A percentile compares a stretch with the other conserved stretches of the same genome.
These are phyloP conservation scores for Caenorhabditis virilis DNA, from an alignment of 2,888 invertebrate genomes.

Conservation along the genomic window DNA sequence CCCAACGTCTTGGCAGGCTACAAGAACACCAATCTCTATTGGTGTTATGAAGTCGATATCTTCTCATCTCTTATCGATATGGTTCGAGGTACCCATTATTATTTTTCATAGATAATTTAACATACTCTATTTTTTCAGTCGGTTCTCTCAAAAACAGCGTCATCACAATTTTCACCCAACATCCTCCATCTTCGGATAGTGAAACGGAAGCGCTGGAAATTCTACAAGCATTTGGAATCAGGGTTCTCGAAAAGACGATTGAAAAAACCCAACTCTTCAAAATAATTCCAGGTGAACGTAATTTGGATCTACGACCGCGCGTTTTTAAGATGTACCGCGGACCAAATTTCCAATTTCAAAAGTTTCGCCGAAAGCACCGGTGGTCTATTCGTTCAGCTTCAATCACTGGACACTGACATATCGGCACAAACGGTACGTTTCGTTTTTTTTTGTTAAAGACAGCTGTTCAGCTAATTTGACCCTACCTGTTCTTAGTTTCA, in stretches of 20 bases:
- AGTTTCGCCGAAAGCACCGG: slow-evolving; percentile 20
- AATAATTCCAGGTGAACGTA: too few species aligned
- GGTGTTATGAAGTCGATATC: slow-evolving; percentile 19
- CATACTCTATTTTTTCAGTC: too few species aligned
- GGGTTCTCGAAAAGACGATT: too few species aligned
- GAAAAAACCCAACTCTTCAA: too few species aligned
- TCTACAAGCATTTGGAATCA: slow-evolving; percentile 16
- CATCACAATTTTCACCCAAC: slow-evolving; percentile 27
- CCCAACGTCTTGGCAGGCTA: too few species aligned
- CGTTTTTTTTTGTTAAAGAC: background rate
- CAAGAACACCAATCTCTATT: slow-evolving; percentile 14
- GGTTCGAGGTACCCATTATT: slow-evolving; percentile 8
- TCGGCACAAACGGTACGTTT: slow-evolving; percentile 1
- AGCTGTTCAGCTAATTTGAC: too few species aligned
- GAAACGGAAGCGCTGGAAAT: slow-evolving; percentile 9
- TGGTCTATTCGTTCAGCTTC: slow-evolving; percentile 23
- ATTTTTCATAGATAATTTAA: too few species aligned
- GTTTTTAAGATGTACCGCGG: too few species aligned
- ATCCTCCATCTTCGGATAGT: slow-evolving; percentile 5
- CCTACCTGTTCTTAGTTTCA: too few species aligned
- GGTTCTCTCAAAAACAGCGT: slow-evolving; percentile 13
- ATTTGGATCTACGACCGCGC: too few species aligned
- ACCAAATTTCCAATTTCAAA: too few species aligned
- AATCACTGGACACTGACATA: slow-evolving; percentile 5
- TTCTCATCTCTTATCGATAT: slow-evolving; percentile 5